Conservation (phyloP, 1,140 invertebrate species). For the Zaprionus gabonicus region DNA sequence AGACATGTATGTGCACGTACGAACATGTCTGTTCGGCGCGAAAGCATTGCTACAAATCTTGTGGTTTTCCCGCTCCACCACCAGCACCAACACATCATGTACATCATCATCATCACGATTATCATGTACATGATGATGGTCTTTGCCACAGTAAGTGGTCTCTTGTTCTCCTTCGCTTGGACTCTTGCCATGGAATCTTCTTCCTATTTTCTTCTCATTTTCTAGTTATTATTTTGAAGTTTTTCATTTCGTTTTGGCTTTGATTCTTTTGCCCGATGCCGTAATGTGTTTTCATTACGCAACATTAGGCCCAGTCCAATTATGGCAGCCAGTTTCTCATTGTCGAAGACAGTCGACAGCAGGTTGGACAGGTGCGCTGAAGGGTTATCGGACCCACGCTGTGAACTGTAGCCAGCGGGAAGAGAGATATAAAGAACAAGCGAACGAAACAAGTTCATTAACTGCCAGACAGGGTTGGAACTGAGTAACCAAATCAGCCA, state of each 20-base stretch:
- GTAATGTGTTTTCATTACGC: conserved; percentile 79
- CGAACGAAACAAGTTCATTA: conserved; percentile 15
- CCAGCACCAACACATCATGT: conserved; percentile 17
- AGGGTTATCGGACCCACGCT: conserved; percentile 54
- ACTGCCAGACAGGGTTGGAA: background rate
- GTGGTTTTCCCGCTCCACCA: conserved; percentile 32
- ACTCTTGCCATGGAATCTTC: conserved; percentile 12
- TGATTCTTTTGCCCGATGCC: conserved; percentile 47
- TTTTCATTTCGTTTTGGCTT: conserved; percentile 37
- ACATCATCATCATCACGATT: conserved; percentile 41
- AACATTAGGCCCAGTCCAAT: conserved; percentile 75
- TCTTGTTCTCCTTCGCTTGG: background rate
- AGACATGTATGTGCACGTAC: conserved; percentile 56
- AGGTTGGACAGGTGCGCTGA: conserved; percentile 54
- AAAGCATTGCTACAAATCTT: conserved; percentile 72
- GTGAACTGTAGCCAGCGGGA: conserved; percentile 44
- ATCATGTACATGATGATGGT: conserved; percentile 17
- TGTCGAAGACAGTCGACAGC: conserved; percentile 45
- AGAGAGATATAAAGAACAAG: conserved; percentile 18
- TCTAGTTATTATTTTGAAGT: conserved; percentile 45
- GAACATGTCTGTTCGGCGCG: conserved; percentile 52
- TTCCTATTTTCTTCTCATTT: conserved; percentile 24
- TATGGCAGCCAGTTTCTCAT: conserved; percentile 67
- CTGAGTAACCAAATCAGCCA: background rate
- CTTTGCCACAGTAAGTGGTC: conserved; percentile 31